Percentiles rank a stretch among this genome's conserved stretches.
Conservation (phyloP, 1,140 invertebrate species). For the Achatina immaculata region DNA sequence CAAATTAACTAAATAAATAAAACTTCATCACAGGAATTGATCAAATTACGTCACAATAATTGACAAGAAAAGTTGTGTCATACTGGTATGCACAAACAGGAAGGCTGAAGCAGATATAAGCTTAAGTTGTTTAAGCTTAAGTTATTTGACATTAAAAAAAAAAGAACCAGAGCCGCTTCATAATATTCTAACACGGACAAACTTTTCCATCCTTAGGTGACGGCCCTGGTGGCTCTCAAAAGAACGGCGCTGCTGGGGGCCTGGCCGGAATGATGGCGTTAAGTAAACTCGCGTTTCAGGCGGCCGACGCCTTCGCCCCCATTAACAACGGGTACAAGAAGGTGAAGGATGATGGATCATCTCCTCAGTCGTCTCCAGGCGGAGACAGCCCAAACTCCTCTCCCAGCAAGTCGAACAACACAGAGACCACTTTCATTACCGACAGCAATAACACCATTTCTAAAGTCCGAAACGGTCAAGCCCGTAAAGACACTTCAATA, state of each 20-base stretch:
- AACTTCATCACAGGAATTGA: too few relatives aligned
- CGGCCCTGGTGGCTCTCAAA: background rate
- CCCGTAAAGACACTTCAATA: background rate
- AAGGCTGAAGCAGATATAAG: too few relatives aligned
- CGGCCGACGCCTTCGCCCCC: slow-evolving; percentile 44
- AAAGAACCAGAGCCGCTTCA: too few relatives aligned
- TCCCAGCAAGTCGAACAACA: background rate
- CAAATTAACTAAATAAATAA: too few relatives aligned
- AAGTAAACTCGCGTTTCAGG: slow-evolving; percentile 43
- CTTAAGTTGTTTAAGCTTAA: too few relatives aligned
- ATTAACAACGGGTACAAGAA: slow-evolving; percentile 31
- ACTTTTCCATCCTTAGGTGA: background rate
- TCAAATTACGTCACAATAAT: too few relatives aligned
- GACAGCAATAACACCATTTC: slow-evolving; percentile 13
- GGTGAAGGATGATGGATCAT: background rate
- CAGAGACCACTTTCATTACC: background rate
- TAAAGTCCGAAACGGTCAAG: background rate
- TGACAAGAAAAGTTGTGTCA: too few relatives aligned
- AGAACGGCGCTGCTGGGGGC: slow-evolving; percentile 29
- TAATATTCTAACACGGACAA: too few relatives aligned
- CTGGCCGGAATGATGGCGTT: slow-evolving; percentile 43
- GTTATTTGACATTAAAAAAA: too few relatives aligned
- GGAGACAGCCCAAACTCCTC: background rate
- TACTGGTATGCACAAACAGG: too few relatives aligned
- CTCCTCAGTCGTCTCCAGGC: background rate